Evolutionary conservation across 2,113 vertebrate species (phyloP).

Genomic region (Protobothrops flavoviridis): DNA sequence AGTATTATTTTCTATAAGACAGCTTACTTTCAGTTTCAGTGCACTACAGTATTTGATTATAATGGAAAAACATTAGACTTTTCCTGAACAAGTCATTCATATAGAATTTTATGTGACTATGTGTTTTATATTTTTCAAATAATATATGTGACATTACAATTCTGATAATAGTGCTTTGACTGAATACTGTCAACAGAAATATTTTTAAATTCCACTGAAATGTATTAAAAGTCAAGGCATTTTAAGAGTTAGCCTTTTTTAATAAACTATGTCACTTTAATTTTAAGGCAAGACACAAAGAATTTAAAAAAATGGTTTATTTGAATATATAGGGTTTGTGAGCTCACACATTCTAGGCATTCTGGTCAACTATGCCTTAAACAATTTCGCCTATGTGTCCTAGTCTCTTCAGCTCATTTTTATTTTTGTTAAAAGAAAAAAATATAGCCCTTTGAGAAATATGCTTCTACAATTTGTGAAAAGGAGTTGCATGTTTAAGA

Average conservation of each 20-base stretch:
- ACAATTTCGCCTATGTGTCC: neutral
- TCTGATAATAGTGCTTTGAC: conserved; percentile 25
- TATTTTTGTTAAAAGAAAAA: neutral
- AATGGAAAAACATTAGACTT: neutral
- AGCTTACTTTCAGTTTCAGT: neutral
- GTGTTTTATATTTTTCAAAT: conserved; percentile 15
- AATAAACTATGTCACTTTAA: neutral
- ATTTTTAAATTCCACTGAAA: conserved; percentile 10
- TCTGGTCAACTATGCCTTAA: neutral
- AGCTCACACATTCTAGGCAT: neutral
- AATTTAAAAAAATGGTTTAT: neutral
- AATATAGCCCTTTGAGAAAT: neutral
- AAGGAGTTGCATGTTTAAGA: neutral
- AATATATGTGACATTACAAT: conserved; percentile 17
- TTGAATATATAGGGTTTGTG: neutral
- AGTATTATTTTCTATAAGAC: neutral
- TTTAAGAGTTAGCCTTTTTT: neutral
- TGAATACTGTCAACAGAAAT: conserved; percentile 1
- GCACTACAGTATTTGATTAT: neutral
- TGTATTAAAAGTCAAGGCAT: neutral
- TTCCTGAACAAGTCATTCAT: neutral
- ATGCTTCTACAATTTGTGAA: neutral
- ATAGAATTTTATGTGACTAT: conserved; percentile 48
- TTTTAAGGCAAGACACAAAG: neutral
- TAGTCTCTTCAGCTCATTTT: neutral